Base-by-base conservation (phyloP, 2,113 vertebrate species). In the Coptodon rendalli region DNA sequence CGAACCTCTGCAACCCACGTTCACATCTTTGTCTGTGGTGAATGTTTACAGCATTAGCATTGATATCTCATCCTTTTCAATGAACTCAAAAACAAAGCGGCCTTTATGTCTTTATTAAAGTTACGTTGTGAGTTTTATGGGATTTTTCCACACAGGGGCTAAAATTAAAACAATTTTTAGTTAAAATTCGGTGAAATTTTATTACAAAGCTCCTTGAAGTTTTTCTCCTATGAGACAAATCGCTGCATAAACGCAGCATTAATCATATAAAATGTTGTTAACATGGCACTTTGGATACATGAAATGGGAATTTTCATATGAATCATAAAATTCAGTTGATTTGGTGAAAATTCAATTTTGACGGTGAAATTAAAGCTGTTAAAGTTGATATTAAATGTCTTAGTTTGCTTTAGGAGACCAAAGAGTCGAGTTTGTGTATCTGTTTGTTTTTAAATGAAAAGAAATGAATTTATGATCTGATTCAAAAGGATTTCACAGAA, bases 371-470 rank as follows among this genome's bases (percentile, higher is more conserved):
- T 34, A 36, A 38, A 53, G 12, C n/a, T n/a, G n/a, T 80, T 56
- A 43, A 81, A 43, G 14, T 43, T 81, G 9, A 3, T 24, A 59
- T 27, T 27, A 29, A 50, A 78, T 45, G 1, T 40, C 17, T 81
- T 43, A 11, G 80, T 19, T 56, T 40, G 34, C 79, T 96, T 96
- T 96, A 95, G 95, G 96, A 97, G 97, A 97, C 98, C 98, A 98
- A 98, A 99, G 98, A 98, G 95, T 96, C 96, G 91, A 31, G 53
- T 38, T 80, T 52, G 27, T 52, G 82, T 48, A 12, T 78, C 36
- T 80, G 40, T 83, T 68, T 82, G 45, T 27, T 53, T 45, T 96
- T 94, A 93, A 53, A 53, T 66, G n/a, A 27, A 22, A 94, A 95
- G 54, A 29, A 80, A 38, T 10, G 10, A 52, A 13, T 52, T 78